Conservation (phyloP, 2,113 vertebrate species). For the Trinectes maculatus region DNA sequence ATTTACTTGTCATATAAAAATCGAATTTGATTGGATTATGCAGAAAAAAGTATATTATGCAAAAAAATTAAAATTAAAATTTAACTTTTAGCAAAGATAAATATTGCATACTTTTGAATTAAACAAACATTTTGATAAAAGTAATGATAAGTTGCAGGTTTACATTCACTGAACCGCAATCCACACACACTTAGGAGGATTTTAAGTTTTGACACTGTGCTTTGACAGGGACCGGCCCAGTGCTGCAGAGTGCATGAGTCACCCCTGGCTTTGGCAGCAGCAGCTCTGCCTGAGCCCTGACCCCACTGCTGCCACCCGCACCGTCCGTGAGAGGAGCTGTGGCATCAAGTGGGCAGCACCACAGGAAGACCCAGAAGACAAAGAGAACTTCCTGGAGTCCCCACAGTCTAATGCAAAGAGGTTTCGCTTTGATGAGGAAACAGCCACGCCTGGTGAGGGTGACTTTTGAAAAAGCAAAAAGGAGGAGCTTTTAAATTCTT, state of each 20-base stretch:
- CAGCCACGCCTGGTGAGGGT: constrained; percentile 55
- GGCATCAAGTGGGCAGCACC: constrained; percentile 80
- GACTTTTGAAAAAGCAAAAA: constrained; percentile 48
- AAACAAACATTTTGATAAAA: no score
- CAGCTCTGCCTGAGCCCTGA: constrained; percentile 65
- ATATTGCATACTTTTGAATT: no score
- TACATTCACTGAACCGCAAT: background rate
- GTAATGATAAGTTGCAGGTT: no score
- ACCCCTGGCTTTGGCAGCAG: constrained; percentile 91
- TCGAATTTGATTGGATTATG: no score
- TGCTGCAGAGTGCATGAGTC: constrained; percentile 89
- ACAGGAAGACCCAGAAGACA: constrained; percentile 86
- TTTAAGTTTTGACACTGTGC: background rate
- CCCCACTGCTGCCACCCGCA: constrained; percentile 60
- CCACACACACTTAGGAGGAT: no score
- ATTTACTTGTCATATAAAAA: no score
- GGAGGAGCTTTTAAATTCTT: constrained; percentile 57
- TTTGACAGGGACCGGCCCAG: constrained; percentile 87
- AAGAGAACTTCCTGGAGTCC: constrained; percentile 92
- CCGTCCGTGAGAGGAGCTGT: constrained; percentile 77
- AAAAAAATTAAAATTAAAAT: no score
- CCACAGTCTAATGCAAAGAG: constrained; percentile 84
- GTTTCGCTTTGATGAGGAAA: constrained; percentile 88
- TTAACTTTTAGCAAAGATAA: no score
- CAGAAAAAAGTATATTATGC: no score